phyloP scores from a whole-genome alignment of 1,140 invertebrate genomes.

The Neotoxoptera formosana region DNA sequence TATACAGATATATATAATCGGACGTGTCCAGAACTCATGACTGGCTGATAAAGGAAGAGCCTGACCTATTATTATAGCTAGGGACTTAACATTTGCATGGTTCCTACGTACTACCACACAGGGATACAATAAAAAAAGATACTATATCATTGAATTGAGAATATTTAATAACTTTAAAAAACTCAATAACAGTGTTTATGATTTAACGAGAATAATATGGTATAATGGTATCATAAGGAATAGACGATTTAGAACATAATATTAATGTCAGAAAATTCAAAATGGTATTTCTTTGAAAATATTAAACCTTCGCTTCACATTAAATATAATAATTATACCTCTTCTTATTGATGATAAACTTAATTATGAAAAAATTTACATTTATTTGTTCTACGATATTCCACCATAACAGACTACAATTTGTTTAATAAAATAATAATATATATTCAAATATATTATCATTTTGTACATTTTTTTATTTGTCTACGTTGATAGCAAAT shows the following conservation, averaged over 20 bases:
- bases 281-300: neutral
- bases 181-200: too few species aligned
- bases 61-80: too few species aligned
- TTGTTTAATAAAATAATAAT: neutral
- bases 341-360: neutral
- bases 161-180: neutral
- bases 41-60: too few species aligned
- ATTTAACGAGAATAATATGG: too few species aligned
- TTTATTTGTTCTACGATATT: neutral
- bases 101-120: too few species aligned
- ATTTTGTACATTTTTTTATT: neutral
- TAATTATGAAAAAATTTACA: neutral
- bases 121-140: too few species aligned
- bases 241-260: neutral
- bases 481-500: neutral
- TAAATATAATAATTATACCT: neutral
- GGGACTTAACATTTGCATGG: too few species aligned
- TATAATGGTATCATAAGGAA: neutral
- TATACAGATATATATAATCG: too few species aligned
- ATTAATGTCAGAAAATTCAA: neutral
- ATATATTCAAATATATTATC: neutral
- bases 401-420: neutral
- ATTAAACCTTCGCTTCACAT: neutral
- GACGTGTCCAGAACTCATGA: too few species aligned
- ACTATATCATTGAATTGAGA: neutral